Percentiles rank a stretch among this genome's conserved stretches.
phyloP scores from a whole-genome alignment of 2,888 invertebrate genomes.

The Cinara cedri region DNA sequence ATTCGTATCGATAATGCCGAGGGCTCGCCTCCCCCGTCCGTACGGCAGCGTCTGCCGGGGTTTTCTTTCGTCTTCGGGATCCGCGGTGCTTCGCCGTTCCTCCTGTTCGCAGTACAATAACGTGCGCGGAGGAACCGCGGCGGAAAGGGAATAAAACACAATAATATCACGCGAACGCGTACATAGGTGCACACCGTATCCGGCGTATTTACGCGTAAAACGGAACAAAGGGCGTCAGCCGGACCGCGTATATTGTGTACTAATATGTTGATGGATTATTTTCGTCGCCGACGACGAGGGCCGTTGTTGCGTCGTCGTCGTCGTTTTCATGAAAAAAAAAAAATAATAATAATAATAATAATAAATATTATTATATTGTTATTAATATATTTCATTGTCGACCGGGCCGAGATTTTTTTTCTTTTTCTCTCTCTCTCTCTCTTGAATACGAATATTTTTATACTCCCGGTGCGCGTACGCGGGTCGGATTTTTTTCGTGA shows the following conservation, averaged over 20 bases:
- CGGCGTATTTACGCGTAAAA: not conserved
- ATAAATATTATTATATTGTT: not conserved
- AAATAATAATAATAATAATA: not conserved
- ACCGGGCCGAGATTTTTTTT: constrained; percentile 17
- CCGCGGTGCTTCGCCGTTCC: too few species aligned
- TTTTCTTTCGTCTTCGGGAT: too few species aligned
- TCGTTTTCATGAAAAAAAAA: not conserved
- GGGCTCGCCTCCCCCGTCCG: too few species aligned
- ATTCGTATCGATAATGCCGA: too few species aligned
- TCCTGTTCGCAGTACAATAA: too few species aligned
- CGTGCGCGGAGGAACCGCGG: too few species aligned
- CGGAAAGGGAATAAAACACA: too few species aligned
- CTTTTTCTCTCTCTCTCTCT: not conserved
- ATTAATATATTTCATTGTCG: constrained; percentile 32
- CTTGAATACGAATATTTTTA: not conserved
- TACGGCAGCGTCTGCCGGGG: too few species aligned
- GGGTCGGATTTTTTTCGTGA: constrained; percentile 14
- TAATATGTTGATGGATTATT: constrained; percentile 39
- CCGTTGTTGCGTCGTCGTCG: not conserved
- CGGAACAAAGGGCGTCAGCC: constrained; percentile 1
- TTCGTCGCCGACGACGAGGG: constrained; percentile 28
- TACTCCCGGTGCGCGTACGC: not conserved
- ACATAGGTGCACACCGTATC: not conserved
- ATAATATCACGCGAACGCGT: too few species aligned
- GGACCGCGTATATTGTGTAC: not conserved